Conservation (phyloP, 2,797 vertebrate genomes). For the Ispidina lecontei region DNA sequence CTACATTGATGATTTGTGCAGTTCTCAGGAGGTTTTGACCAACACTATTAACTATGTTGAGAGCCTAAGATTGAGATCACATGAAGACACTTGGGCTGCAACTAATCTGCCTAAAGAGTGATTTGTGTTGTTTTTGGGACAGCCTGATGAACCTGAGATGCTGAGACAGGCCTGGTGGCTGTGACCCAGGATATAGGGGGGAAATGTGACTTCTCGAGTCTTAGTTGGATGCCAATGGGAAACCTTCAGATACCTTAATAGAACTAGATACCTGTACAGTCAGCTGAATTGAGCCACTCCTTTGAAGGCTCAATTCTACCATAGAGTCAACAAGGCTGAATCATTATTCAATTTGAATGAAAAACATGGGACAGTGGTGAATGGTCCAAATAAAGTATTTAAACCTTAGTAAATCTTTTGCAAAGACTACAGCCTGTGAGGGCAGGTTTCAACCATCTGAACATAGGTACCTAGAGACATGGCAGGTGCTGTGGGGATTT, state of each 20-base stretch:
- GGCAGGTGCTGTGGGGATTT: background rate
- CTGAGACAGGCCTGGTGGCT: background rate
- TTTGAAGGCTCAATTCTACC: background rate
- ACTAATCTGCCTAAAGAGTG: background rate
- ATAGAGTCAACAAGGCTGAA: background rate
- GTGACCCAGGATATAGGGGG: background rate
- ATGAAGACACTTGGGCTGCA: background rate
- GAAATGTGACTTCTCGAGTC: background rate
- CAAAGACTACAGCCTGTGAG: background rate
- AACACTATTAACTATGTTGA: background rate
- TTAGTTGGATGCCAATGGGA: background rate
- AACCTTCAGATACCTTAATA: background rate
- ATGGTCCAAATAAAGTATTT: background rate
- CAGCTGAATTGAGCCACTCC: background rate
- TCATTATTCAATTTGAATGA: background rate
- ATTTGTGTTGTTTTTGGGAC: background rate
- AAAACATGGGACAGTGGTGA: background rate
- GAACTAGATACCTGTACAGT: background rate
- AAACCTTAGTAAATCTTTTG: background rate
- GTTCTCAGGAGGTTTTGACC: background rate
- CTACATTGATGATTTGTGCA: background rate
- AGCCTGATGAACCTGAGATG: background rate
- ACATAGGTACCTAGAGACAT: background rate
- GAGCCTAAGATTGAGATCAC: background rate
- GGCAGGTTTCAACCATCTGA: background rate